Conservation (phyloP, 2,797 vertebrate species). For the Poecilia picta region DNA sequence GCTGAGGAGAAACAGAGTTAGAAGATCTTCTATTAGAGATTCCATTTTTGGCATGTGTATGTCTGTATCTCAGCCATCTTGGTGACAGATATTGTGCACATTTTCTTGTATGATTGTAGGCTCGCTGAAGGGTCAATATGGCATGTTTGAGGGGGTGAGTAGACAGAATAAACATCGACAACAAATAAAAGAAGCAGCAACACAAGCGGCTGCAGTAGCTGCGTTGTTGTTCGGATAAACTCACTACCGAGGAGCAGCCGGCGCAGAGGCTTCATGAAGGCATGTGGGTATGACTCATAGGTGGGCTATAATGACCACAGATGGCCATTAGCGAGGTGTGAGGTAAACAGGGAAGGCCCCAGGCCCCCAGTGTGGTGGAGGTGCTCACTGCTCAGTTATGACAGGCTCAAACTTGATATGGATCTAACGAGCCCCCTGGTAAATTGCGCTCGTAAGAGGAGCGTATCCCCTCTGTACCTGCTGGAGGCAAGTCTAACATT, state of each 20-base stretch:
- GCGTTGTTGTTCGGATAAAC: constrained; percentile 41
- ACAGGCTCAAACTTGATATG: constrained; percentile 74
- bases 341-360: constrained; percentile 64
- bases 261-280: constrained; percentile 47
- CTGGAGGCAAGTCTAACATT: constrained; percentile 22
- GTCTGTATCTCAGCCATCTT: constrained; percentile 48
- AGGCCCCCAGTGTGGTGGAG: constrained; percentile 55
- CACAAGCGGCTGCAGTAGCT: constrained; percentile 12
- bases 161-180: constrained; percentile 69
- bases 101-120: constrained; percentile 60
- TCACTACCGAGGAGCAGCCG: constrained; percentile 35
- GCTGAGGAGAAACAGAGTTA: constrained; percentile 56
- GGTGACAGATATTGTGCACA: constrained; percentile 56
- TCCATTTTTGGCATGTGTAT: constrained; percentile 40
- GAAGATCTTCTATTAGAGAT: constrained; percentile 62
- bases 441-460: constrained; percentile 54
- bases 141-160: constrained; percentile 50
- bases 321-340: constrained; percentile 76
- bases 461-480: constrained; percentile 39
- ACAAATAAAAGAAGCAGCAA: constrained; percentile 44
- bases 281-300: constrained; percentile 70
- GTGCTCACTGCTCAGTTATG: constrained; percentile 65
- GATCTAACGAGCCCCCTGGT: constrained; percentile 75
- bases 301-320: constrained; percentile 75
- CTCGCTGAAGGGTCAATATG: constrained; percentile 54